Conservation (phyloP, 2,888 invertebrate genomes). For the Quadroppia sp. region DNA sequence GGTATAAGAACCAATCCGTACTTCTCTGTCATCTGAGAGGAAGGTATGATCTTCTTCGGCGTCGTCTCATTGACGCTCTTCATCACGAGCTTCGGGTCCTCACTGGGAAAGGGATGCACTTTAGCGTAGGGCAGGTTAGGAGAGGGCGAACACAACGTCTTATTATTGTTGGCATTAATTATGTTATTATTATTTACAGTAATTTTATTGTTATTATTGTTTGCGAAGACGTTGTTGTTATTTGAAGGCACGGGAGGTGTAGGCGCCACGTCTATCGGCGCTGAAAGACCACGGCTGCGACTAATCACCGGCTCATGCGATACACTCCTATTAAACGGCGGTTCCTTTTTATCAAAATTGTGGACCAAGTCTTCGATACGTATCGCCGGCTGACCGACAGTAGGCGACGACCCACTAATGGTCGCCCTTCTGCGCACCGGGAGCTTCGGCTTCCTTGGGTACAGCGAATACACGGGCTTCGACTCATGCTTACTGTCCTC, state of each 20-base stretch:
- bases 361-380: conserved; percentile 59
- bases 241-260: conserved; percentile 29
- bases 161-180: not conserved
- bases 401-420: conserved; percentile 75
- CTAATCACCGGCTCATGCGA: conserved; percentile 46
- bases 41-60: conserved; percentile 26
- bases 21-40: too few relatives aligned
- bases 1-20: not conserved
- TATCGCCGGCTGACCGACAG: conserved; percentile 60
- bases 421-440: conserved; percentile 66
- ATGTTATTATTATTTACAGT: conserved; percentile 16
- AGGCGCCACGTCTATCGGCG: not conserved
- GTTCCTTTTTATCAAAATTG: conserved; percentile 45
- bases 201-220: conserved; percentile 35
- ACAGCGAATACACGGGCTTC: conserved; percentile 34
- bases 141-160: conserved; percentile 8
- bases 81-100: not conserved
- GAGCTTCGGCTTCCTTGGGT: conserved; percentile 23
- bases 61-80: conserved; percentile 22
- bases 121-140: conserved; percentile 39
- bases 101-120: conserved; percentile 36
- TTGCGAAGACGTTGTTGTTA: not conserved
- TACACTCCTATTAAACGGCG: conserved; percentile 45
- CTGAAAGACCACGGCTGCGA: conserved; percentile 24
- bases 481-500: not conserved